Conservation (phyloP, 2,797 vertebrate genomes). For the Emys orbicularis region DNA sequence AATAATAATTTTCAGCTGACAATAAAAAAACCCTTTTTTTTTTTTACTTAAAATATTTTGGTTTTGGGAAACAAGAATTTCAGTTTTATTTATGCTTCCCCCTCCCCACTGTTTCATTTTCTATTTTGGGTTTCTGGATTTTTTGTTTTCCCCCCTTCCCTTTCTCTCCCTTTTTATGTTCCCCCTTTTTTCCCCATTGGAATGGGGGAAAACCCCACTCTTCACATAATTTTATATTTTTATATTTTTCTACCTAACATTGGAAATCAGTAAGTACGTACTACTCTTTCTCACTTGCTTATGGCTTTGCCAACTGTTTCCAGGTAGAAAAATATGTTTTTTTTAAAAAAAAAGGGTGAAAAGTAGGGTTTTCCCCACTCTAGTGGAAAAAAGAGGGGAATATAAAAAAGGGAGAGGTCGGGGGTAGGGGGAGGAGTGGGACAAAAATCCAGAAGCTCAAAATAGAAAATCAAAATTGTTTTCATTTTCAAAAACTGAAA, state of each 20-base stretch:
- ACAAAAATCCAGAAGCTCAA: background rate
- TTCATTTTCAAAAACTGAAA: background rate
- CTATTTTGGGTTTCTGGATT: background rate
- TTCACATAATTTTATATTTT: constrained; percentile 24
- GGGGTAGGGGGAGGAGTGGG: background rate
- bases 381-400: constrained; percentile 8
- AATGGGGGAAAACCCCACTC: constrained; percentile 13
- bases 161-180: background rate
- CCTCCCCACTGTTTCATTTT: background rate
- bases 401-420: background rate
- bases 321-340: constrained; percentile 43
- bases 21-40: background rate
- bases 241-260: constrained; percentile 14
- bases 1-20: background rate
- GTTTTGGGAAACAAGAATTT: background rate
- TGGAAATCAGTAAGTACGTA: constrained; percentile 48
- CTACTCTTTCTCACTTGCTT: constrained; percentile 42
- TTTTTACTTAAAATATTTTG: background rate
- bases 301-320: constrained; percentile 26
- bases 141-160: background rate
- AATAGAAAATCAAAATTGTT: background rate
- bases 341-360: constrained; percentile 35
- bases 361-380: constrained; percentile 47
- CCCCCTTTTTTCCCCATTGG: constrained; percentile 1
- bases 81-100: too few species aligned